phyloP scores from a whole-genome alignment of 2,797 vertebrate species.

The Borostomias antarcticus region DNA sequence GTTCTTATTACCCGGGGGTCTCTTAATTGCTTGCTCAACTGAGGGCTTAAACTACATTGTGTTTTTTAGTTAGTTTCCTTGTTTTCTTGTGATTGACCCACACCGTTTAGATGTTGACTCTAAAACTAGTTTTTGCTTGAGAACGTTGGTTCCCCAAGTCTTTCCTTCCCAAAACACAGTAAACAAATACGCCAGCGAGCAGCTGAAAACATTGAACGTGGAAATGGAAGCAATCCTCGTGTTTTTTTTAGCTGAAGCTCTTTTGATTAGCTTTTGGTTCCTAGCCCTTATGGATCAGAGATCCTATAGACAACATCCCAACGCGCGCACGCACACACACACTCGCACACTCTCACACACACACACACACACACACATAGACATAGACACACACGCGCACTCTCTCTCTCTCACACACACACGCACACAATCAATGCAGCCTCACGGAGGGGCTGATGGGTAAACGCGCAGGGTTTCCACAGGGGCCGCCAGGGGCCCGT shows the following conservation, averaged over 20 bases:
- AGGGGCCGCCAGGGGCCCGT: slow-evolving; percentile 77
- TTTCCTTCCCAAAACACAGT: not conserved
- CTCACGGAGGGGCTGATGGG: slow-evolving; percentile 89
- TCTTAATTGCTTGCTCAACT: slow-evolving; percentile 20
- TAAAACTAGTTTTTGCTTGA: not conserved
- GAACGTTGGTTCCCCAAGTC: not conserved
- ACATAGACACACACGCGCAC: slow-evolving; percentile 13
- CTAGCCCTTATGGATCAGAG: slow-evolving; percentile 20
- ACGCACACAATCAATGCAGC: slow-evolving; percentile 85
- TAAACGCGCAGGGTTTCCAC: slow-evolving; percentile 86
- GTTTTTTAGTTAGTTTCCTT: slow-evolving; percentile 7
- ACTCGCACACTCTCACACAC: slow-evolving; percentile 6
- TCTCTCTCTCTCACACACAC: slow-evolving; percentile 9
- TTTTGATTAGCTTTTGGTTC: slow-evolving; percentile 24
- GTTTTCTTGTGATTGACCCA: not conserved
- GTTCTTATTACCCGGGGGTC: slow-evolving; percentile 1
- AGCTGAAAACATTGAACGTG: not conserved
- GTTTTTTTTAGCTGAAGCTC: not conserved
- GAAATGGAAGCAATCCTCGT: not conserved
- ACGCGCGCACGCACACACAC: slow-evolving; percentile 12
- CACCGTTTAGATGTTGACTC: not conserved
- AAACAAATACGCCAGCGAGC: no score
- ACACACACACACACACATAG: slow-evolving; percentile 10
- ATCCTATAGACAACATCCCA: slow-evolving; percentile 1
- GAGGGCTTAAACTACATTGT: slow-evolving; percentile 1